These are phyloP conservation scores for Eupithecia pulchellata DNA, from an alignment of 2,888 invertebrate species.

Conservation along the genomic window DNA sequence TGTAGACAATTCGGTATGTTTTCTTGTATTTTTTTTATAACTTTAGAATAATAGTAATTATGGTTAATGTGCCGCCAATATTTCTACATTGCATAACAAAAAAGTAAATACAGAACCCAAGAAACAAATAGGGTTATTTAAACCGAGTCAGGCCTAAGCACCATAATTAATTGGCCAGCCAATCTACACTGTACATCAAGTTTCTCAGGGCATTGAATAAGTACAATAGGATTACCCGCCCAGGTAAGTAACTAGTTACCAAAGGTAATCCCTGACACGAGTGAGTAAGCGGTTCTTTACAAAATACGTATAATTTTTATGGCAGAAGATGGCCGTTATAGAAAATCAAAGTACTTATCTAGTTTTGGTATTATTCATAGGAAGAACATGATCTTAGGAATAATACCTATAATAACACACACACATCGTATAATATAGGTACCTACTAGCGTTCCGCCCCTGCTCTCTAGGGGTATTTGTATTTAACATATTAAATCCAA, in stretches of 20 bases:
- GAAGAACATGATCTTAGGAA: too few species aligned
- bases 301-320: slow-evolving; percentile 8
- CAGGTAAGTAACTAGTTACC: slow-evolving; percentile 12
- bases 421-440: too few species aligned
- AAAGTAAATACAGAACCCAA: not conserved
- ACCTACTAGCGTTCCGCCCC: too few species aligned
- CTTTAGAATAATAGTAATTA: not conserved
- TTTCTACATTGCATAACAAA: not conserved
- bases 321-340: not conserved
- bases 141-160: not conserved
- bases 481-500: too few species aligned
- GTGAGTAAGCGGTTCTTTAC: slow-evolving; percentile 25
- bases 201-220: slow-evolving; percentile 34
- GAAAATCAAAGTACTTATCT: not conserved
- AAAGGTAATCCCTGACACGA: slow-evolving; percentile 16
- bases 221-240: slow-evolving; percentile 22
- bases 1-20: too few species aligned
- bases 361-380: too few species aligned
- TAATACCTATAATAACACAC: too few species aligned
- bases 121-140: not conserved
- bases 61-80: not conserved
- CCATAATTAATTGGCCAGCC: not conserved
- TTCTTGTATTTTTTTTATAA: too few species aligned
- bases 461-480: too few species aligned
- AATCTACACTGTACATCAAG: slow-evolving; percentile 24